phyloP scores from a whole-genome alignment of 2,797 vertebrate genomes.

The Dermochelys coriacea region DNA sequence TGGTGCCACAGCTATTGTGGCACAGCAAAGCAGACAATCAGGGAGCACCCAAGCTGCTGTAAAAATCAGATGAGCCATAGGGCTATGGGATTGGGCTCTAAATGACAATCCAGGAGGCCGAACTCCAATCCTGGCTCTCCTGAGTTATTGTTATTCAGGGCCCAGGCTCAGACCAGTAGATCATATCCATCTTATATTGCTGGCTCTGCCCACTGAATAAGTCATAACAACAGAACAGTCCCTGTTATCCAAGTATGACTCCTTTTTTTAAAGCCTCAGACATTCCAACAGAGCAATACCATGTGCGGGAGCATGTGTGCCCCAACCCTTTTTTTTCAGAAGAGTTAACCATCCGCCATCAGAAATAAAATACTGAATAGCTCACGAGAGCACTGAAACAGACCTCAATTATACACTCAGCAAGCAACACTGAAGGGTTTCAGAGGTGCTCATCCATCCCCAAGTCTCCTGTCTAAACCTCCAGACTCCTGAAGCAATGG shows the following conservation, averaged over 20 bases:
- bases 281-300: background rate
- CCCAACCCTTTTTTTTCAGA: background rate
- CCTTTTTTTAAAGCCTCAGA: background rate
- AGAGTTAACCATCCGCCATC: background rate
- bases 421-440: background rate
- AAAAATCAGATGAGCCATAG: fast-evolving
- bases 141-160: background rate
- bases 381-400: background rate
- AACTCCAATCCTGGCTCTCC: background rate
- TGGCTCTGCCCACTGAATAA: background rate
- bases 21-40: background rate
- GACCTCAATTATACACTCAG: background rate
- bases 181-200: background rate
- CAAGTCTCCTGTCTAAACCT: background rate
- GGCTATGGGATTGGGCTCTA: background rate
- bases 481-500: background rate
- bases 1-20: background rate
- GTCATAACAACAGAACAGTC: no score
- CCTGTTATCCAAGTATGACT: background rate
- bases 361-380: background rate
- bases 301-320: background rate
- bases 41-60: background rate
- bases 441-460: background rate
- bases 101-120: background rate
- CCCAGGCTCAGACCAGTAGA: background rate